These are phyloP conservation scores for Maniola hyperantus DNA, from an alignment of 2,888 invertebrate genomes.

Conservation along the genomic window DNA sequence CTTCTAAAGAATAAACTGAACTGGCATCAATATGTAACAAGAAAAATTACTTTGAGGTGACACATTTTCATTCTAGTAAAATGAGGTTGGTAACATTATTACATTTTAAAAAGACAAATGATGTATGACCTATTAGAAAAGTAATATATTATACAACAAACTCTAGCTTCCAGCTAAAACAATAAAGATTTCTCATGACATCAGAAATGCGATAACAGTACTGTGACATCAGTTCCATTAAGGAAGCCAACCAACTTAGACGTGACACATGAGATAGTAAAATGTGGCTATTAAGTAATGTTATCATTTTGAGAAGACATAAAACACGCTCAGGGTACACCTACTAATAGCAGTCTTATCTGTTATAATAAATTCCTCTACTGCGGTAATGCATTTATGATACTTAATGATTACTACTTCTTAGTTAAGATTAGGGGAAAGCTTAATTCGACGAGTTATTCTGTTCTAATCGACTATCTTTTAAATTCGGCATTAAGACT, in stretches of 20 bases:
- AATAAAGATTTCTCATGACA: conserved; percentile 17
- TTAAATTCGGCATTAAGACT: too few species aligned
- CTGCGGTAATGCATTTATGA: neutral
- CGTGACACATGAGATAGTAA: neutral
- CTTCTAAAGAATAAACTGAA: neutral
- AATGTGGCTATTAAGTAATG: conserved; percentile 9
- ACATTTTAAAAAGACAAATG: neutral
- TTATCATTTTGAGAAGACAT: conserved; percentile 1
- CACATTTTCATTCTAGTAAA: neutral
- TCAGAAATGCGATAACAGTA: conserved; percentile 18
- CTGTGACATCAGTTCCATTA: conserved; percentile 11
- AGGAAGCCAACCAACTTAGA: conserved; percentile 6
- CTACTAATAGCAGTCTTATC: neutral
- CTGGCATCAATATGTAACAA: too few species aligned
- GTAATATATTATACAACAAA: conserved; percentile 12
- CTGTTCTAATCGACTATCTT: too few species aligned
- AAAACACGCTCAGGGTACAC: conserved; percentile 1
- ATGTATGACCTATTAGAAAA: conserved; percentile 4
- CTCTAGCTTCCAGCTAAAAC: neutral
- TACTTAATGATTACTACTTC: neutral
- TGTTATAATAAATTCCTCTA: neutral
- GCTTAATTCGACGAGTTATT: too few species aligned
- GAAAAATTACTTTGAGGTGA: too few species aligned
- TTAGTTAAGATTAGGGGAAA: too few species aligned
- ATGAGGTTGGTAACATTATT: neutral